Conservation (phyloP, 2,113 vertebrate species). For the Chlamydotis undulata region DNA sequence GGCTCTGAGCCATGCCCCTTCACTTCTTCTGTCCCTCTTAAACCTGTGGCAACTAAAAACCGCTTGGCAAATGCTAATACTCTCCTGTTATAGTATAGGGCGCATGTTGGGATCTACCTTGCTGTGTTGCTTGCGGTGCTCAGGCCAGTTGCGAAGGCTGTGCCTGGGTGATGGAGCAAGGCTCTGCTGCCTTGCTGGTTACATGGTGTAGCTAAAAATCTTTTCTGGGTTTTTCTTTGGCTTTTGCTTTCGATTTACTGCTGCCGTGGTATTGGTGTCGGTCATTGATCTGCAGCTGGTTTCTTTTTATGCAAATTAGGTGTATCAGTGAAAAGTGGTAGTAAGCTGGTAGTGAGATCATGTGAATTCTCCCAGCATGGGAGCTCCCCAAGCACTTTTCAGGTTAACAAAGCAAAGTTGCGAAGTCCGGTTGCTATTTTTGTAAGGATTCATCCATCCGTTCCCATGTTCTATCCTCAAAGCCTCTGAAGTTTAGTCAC, state of each 20-base stretch:
- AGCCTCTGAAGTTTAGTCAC: not conserved
- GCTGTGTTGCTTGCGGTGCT: not conserved
- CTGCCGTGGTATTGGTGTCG: not conserved
- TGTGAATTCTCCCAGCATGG: not conserved
- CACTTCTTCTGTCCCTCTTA: not conserved
- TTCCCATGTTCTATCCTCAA: constrained; percentile 36
- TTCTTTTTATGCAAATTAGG: constrained; percentile 20
- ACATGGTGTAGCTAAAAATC: not conserved
- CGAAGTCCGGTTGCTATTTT: not conserved
- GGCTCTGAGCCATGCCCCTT: not conserved
- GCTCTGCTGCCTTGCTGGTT: not conserved
- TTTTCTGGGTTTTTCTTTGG: not conserved
- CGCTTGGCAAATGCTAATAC: not conserved
- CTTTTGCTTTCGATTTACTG: not conserved
- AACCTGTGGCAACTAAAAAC: not conserved
- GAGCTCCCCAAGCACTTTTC: constrained; percentile 9
- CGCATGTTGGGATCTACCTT: fast-evolving
- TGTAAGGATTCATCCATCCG: constrained; percentile 23
- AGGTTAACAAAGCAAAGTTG: constrained; percentile 28
- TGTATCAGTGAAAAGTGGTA: constrained; percentile 7
- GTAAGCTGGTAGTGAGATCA: not conserved
- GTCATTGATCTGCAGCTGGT: not conserved
- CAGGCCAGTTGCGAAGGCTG: not conserved
- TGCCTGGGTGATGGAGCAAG: not conserved
- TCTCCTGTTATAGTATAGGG: not conserved